Evolutionary conservation across 2,113 vertebrate genomes (phyloP).

Genomic region (Strix uralensis): DNA sequence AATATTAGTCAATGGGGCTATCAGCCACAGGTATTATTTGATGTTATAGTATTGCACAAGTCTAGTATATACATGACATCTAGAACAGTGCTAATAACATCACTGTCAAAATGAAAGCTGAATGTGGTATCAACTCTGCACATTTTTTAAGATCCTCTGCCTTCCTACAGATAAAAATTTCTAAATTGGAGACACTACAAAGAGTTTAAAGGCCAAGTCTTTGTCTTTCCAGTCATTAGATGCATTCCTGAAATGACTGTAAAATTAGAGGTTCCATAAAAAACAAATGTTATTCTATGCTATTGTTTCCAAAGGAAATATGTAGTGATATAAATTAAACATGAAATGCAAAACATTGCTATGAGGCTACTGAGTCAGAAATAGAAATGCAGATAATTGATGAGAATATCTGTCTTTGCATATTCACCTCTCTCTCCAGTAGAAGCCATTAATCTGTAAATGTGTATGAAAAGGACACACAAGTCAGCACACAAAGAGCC

Average conservation of each 20-base stretch:
- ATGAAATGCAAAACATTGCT: background rate
- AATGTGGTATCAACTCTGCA: background rate
- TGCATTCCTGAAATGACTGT: background rate
- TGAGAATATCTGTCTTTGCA: background rate
- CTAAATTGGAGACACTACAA: background rate
- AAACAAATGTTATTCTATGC: background rate
- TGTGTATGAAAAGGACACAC: background rate
- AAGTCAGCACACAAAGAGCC: background rate
- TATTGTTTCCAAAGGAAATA: background rate
- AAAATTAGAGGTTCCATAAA: background rate
- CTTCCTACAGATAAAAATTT: background rate
- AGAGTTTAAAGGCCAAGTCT: background rate
- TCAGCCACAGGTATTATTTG: background rate
- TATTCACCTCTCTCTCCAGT: background rate
- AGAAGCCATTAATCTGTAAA: constrained; percentile 11
- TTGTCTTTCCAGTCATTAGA: background rate
- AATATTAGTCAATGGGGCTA: background rate
- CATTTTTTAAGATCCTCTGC: background rate
- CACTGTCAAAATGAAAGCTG: background rate
- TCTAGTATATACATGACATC: background rate
- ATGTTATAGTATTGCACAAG: background rate
- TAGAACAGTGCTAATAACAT: background rate
- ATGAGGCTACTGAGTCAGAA: background rate
- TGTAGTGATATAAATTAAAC: background rate
- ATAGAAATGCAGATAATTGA: constrained; percentile 6